Evolutionary conservation across 1,140 invertebrate genomes (phyloP).

Genomic region (Hylaeus volcanicus): DNA sequence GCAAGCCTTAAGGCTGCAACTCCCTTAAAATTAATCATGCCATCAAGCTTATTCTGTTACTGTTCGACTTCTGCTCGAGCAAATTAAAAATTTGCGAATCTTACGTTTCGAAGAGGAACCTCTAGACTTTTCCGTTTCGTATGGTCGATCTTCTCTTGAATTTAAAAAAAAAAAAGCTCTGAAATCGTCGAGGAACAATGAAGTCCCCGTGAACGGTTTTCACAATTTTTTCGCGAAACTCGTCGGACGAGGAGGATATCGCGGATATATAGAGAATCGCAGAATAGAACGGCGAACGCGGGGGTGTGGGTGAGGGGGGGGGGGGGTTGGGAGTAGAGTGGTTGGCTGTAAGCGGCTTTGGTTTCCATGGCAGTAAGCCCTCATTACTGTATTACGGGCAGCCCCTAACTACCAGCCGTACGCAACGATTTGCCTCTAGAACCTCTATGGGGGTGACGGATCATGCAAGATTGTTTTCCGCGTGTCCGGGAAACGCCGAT

Average conservation of each 20-base stretch:
- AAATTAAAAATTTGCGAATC: neutral
- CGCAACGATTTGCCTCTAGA: slow-evolving; percentile 75
- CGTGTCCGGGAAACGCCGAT: slow-evolving; percentile 55
- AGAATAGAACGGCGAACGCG: slow-evolving; percentile 33
- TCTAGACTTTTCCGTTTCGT: neutral
- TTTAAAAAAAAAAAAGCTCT: slow-evolving; percentile 4
- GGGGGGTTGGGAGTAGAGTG: slow-evolving; percentile 71
- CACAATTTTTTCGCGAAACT: slow-evolving; percentile 70
- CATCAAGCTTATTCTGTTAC: too few relatives aligned
- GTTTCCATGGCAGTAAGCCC: slow-evolving; percentile 81
- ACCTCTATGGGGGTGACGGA: slow-evolving; percentile 58
- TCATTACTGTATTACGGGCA: slow-evolving; percentile 81
- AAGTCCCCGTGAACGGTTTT: slow-evolving; percentile 50
- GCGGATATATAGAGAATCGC: slow-evolving; percentile 66
- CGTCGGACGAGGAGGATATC: slow-evolving; percentile 72
- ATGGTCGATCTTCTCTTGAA: neutral
- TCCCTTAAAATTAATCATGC: too few relatives aligned
- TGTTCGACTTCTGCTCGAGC: too few relatives aligned
- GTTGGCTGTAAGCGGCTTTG: slow-evolving; percentile 80
- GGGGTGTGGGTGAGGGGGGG: slow-evolving; percentile 31
- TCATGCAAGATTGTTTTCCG: slow-evolving; percentile 63
- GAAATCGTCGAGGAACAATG: slow-evolving; percentile 36
- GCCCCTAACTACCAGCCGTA: slow-evolving; percentile 79
- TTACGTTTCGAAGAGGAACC: neutral
- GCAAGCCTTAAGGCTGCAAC: too few relatives aligned